A percentile compares a stretch with the other conserved stretches of the same genome.
Conservation (phyloP, 2,888 invertebrate genomes). For the Ecdyonurus torrentis region DNA sequence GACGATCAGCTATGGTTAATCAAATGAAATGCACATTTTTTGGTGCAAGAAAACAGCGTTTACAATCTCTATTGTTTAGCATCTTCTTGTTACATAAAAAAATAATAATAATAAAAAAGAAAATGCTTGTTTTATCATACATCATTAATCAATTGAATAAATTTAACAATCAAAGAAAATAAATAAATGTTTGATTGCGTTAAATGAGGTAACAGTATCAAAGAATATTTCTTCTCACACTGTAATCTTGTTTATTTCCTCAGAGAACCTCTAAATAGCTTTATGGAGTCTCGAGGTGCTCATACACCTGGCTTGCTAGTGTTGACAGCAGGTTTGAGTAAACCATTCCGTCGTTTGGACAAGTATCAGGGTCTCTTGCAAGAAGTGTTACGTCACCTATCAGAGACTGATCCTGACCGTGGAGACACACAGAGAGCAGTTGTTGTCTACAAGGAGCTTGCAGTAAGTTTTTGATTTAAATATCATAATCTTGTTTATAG, state of each 20-base stretch:
- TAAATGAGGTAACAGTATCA: too few relatives aligned
- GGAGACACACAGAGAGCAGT: constrained; percentile 95
- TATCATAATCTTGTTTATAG: not conserved
- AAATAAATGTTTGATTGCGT: too few relatives aligned
- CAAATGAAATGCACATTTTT: too few relatives aligned
- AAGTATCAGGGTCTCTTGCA: constrained; percentile 90
- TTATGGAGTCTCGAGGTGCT: constrained; percentile 78
- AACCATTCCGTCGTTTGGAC: constrained; percentile 86
- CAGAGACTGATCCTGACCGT: constrained; percentile 86
- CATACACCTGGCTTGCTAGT: constrained; percentile 74
- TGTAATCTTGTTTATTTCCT: constrained; percentile 11
- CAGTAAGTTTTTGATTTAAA: constrained; percentile 41
- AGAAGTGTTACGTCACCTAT: constrained; percentile 88
- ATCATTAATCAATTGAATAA: too few relatives aligned
- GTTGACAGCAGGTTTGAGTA: constrained; percentile 81
- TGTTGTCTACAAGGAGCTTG: constrained; percentile 86
- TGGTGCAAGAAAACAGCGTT: too few relatives aligned
- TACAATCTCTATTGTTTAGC: too few relatives aligned
- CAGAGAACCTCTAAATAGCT: constrained; percentile 67
- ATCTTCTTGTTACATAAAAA: too few relatives aligned
- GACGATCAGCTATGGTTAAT: too few relatives aligned
- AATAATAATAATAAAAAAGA: too few relatives aligned
- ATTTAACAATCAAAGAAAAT: too few relatives aligned
- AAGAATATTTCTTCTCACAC: not conserved
- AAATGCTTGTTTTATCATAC: not conserved